Base-by-base conservation (phyloP, 2,797 vertebrate species). In the Rhinogobio ventralis region DNA sequence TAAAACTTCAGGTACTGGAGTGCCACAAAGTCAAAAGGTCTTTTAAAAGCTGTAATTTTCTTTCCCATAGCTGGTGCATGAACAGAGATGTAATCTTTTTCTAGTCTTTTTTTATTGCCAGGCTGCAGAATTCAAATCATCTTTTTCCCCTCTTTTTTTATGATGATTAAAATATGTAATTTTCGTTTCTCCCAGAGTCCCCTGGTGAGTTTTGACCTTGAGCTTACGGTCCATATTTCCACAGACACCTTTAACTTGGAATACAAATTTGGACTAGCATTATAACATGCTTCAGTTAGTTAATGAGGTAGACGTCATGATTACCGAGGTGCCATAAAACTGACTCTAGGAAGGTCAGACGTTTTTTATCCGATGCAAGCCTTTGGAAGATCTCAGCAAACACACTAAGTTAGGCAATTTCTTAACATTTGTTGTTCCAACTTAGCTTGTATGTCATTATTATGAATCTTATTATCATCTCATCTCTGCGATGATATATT, bases 191-290 rank as follows among this genome's bases (percentile, higher is more conserved):
- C 57, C 20, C 33, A 51, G 79, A 85, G 81, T 68, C 79, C 79
- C 62, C 62, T 45, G 74, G 25, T 79, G 57, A 79, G 55, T 87
- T 79, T 82, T 82, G 85, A 85, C 86, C 86, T 85, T 87, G 83
- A 85, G 71, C 83, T 46, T 57, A 17, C 13, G 42, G 25, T 39
- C 46, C 68, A 33, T 66, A 73, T 49, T 60, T 87, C 13, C 68
- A 53, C 66, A 72, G 78, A 72, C 66, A 71, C 33, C 55, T 87
- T 75, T 55, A 67, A 28, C 67, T 39, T 79, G 68, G 79, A 81
- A 78, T 42, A 36, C 23, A 78, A 73, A 82, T 78, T 10, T 64
- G 23, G 68, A 79, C 62, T 62, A 57, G 74, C 68, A 46, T 79
- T 82, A 73, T 87, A 62, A 87, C 81, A 79, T 85, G 81, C 76